phyloP scores from a whole-genome alignment of 35 echinoderm and acorn worm genomes.

The Acanthaster planci region DNA sequence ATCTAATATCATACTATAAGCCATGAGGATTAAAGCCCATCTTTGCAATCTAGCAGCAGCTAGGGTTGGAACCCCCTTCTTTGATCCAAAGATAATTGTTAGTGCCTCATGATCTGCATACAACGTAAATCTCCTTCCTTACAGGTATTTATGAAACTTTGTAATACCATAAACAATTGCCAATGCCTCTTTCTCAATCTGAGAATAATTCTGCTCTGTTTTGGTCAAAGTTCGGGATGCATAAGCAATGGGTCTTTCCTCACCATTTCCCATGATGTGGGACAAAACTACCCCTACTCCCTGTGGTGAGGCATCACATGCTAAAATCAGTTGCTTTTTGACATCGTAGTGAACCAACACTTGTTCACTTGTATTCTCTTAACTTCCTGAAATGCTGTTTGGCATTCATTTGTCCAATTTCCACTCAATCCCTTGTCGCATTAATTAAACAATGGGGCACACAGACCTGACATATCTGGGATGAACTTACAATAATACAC shows the following conservation, averaged over 20 bases:
- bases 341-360: conserved; percentile 68
- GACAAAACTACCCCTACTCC: conserved; percentile 4
- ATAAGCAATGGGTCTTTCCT: conserved; percentile 61
- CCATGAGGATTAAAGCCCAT: conserved; percentile 76
- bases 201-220: conserved; percentile 64
- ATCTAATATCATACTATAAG: conserved; percentile 66
- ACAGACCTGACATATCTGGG: conserved; percentile 46
- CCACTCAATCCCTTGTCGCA: conserved; percentile 60
- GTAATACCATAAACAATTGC: conserved; percentile 59
- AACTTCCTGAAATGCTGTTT: conserved; percentile 58
- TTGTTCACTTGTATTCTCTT: conserved; percentile 55
- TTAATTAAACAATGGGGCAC: conserved; percentile 55
- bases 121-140: conserved; percentile 46
- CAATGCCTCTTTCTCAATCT: conserved; percentile 63
- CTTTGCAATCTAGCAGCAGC: conserved; percentile 76
- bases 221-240: conserved; percentile 57
- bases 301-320: conserved; percentile 25
- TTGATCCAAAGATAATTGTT: conserved; percentile 52
- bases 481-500: conserved; percentile 73
- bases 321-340: conserved; percentile 39
- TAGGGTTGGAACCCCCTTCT: conserved; percentile 59
- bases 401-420: conserved; percentile 55
- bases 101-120: conserved; percentile 61
- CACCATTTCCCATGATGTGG: conserved; percentile 55
- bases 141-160: conserved; percentile 57